Base-by-base conservation (phyloP, 2,113 vertebrate genomes). In the Malurus elegans region DNA sequence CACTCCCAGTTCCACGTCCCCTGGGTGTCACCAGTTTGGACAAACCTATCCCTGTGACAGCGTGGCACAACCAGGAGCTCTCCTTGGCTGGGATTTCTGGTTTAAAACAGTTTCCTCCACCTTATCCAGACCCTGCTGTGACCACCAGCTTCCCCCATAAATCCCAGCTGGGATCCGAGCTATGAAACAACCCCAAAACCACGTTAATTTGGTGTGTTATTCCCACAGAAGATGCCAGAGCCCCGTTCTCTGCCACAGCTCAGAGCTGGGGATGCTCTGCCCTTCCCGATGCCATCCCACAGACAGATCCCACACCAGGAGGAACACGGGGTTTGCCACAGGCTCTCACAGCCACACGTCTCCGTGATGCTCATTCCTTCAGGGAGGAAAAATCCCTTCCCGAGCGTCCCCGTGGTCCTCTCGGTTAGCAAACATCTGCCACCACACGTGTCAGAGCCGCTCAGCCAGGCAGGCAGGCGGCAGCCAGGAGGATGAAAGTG, bases 231-330 rank as follows among this genome's bases (percentile, higher is more conserved):
- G 19, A 12, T 2, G 17, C 72, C 53, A 10, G 34, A 48, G 53
- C 45, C n/a, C 3, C 2, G 0, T 26, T 47, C 62, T 57, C 29
- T 21, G 5, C 5, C 9, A 0, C 2, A 0, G 32, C 61, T 18
- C 1, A 0, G 53, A 47, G 31, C 0, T 1, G n/a, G 81, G 23
- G 18, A 18, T 12, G 70, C 34, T 64, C 47, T 90, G 89, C 79
- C 56, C 61, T 76, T 12, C 70, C 51, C 2, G 7, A 18, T 51
- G 61, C 60, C 65, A 24, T 19, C 69, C 60, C 50, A 8, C 1
- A 2, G 42, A 12, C 9, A 56, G 58, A 34, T 65, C 45, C 70
- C 60, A 4, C 3, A 0, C 1, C 0, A 2, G 50, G 34, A 51
- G 62, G 53, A 53, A 5, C 47, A 38, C 8, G 1, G 67, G 81